A percentile compares a stretch with the other conserved stretches of the same genome.
Evolutionary conservation across 2,888 invertebrate species (phyloP).

Genomic region (Lycocerus yunnanus): DNA sequence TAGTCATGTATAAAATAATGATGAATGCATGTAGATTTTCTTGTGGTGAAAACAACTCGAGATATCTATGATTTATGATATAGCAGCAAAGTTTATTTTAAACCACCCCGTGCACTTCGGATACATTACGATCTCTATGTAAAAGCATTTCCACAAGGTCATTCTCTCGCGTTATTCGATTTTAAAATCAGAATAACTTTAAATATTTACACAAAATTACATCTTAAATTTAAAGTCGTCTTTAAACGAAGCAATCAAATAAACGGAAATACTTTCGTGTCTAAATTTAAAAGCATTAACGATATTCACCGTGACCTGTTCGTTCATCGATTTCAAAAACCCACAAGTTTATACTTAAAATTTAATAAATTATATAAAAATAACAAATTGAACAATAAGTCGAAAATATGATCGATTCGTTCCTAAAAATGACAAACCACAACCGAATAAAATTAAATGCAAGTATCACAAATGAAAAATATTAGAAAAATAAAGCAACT

Average conservation of each 20-base stretch:
- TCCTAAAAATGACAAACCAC: not conserved
- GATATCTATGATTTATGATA: not conserved
- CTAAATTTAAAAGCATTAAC: constrained; percentile 8
- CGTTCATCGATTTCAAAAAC: not conserved
- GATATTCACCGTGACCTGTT: not conserved
- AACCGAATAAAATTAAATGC: not conserved
- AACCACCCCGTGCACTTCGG: not conserved
- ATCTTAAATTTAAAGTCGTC: constrained; percentile 4
- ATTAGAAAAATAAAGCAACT: not conserved
- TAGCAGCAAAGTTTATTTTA: not conserved
- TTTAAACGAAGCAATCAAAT: constrained; percentile 5
- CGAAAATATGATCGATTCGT: not conserved
- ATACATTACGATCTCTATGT: not conserved
- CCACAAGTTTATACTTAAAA: not conserved
- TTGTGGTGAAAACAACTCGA: not conserved
- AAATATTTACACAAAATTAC: constrained; percentile 1
- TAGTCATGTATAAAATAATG: not conserved
- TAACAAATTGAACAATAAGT: not conserved
- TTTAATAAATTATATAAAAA: not conserved
- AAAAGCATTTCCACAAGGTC: not conserved
- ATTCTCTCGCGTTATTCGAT: not conserved
- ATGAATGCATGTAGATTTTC: not conserved
- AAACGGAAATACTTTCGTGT: constrained; percentile 3
- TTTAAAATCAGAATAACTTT: constrained; percentile 1
- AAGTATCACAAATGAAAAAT: constrained; percentile 5